Base-by-base conservation (phyloP, 1,140 invertebrate species). In the Orius insidiosus region DNA sequence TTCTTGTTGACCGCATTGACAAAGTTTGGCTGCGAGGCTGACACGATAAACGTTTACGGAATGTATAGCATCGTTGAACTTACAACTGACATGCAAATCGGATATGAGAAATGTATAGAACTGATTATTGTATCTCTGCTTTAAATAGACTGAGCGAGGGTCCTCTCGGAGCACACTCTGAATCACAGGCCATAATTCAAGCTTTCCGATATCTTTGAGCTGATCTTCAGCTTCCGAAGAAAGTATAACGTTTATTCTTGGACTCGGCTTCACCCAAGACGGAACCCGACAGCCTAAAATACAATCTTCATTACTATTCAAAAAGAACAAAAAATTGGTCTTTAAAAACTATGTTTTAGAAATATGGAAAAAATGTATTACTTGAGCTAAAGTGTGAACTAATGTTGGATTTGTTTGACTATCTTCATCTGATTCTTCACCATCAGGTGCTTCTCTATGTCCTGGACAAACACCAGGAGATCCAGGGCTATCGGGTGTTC, bases 141-240 rank as follows among this genome's bases (percentile, higher is more conserved):
- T 68, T 9, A 86, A 61, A 59, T 92, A 94, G 7, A 84, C 73
- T 0, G 87, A 92, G 45, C 89, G 68, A 0, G 88, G 88, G 66
- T 94, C 89, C 57, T 87, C 81, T 31, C 72, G 67, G 2, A 90
- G 61, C 24, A 89, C 69, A 51, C 74, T 73, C 45, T 69, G 66
- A 50, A 93, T 86, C 0, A 78, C 74, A 35, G 60, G 55, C 54
- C 72, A 59, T 57, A 45, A 44, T 36, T 68, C 64, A 4, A 60
- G 60, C 53, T 51, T 53, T 1, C 46, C 44, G 10, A 49, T 46
- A 11, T 56, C 46, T 53, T 59, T 45, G 61, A 86, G 59, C 57
- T 83, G 74, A 3, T 63, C 55, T 31, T 74, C 55, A 11, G 79
- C 77, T 46, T 72, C 68, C 36, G 76, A 69, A 48, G 76, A 80